Conservation (phyloP, 2,113 vertebrate genomes). For the Cyanoramphus novaezelandiae region DNA sequence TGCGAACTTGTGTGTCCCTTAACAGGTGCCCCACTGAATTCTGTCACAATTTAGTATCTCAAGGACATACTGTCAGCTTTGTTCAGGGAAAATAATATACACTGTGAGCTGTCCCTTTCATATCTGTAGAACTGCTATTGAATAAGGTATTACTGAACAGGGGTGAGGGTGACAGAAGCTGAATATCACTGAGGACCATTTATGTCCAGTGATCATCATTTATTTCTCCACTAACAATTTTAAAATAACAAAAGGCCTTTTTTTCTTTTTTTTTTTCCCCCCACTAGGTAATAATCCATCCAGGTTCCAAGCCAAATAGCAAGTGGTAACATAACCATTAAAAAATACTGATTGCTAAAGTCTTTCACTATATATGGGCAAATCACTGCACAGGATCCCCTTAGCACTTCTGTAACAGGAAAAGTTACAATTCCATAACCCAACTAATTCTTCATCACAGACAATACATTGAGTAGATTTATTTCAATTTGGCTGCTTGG, state of each 20-base stretch:
- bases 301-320: fast-evolving
- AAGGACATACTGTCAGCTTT: not conserved
- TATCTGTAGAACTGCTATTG: not conserved
- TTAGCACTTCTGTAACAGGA: not conserved
- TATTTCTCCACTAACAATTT: not conserved
- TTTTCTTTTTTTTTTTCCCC: not conserved
- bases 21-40: not conserved
- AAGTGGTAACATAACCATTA: not conserved
- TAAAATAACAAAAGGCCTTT: not conserved
- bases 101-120: not conserved
- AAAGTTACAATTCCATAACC: not conserved
- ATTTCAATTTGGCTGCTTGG: not conserved
- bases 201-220: not conserved
- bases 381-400: not conserved
- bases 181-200: not conserved
- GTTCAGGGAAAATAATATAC: not conserved
- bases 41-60: not conserved
- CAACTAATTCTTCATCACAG: not conserved
- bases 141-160: not conserved
- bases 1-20: not conserved
- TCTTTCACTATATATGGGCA: not conserved
- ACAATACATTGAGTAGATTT: not conserved
- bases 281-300: not conserved
- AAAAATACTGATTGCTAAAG: not conserved
- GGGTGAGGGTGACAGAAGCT: not conserved